Percentiles rank a stretch among this genome's conserved stretches.
Evolutionary conservation across 2,797 vertebrate genomes (phyloP).

Genomic region (Kryptopterus vitreolus): DNA sequence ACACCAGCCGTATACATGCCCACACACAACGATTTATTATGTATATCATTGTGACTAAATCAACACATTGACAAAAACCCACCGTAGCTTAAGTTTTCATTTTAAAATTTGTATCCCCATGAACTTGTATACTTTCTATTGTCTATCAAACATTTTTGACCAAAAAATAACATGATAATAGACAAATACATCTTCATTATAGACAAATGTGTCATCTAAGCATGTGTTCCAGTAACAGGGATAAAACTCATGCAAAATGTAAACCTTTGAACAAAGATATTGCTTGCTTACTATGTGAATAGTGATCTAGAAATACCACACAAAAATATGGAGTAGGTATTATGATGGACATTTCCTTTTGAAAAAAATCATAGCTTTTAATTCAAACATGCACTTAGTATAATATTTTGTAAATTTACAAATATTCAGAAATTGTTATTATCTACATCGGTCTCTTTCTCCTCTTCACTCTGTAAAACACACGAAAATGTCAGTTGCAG

Average conservation of each 20-base stretch:
- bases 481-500: background rate
- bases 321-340: background rate
- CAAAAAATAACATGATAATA: background rate
- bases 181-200: background rate
- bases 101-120: background rate
- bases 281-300: background rate
- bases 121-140: background rate
- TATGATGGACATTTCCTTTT: background rate
- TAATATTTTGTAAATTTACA: background rate
- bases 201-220: background rate
- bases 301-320: background rate
- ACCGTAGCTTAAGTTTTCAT: background rate
- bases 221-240: background rate
- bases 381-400: background rate
- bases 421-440: background rate
- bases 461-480: constrained; percentile 35
- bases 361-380: background rate
- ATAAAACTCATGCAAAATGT: background rate
- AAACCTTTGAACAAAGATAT: background rate
- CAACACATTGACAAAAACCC: no score
- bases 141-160: background rate
- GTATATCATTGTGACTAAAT: background rate
- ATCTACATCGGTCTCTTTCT: background rate
- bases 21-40: background rate
- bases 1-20: background rate